Conservation (phyloP, 2,113 vertebrate species). For the Calyptommatus sinebrachiatus region DNA sequence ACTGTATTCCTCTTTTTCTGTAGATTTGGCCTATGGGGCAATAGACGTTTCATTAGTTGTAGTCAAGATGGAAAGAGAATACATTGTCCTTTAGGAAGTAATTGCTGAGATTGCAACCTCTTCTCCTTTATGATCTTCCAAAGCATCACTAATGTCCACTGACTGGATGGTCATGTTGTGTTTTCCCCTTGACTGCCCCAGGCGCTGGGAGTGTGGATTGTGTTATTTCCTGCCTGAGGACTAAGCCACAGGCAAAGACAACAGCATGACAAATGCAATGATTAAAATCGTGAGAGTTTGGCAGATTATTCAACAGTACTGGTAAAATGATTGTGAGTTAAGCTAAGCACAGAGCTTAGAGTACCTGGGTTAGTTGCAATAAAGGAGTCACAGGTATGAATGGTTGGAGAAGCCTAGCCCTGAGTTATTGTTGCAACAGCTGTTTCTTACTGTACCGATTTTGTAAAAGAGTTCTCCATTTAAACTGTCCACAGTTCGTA, state of each 20-base stretch:
- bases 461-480: too few relatives aligned
- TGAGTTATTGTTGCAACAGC: too few relatives aligned
- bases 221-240: not conserved
- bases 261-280: not conserved
- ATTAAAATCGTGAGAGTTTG: not conserved
- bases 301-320: too few relatives aligned
- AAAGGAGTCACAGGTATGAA: not conserved
- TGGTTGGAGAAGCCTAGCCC: too few relatives aligned
- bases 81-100: not conserved
- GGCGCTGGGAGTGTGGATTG: not conserved
- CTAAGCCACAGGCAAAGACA: not conserved
- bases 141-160: conserved; percentile 22
- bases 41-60: not conserved
- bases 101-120: not conserved
- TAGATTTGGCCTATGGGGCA: not conserved
- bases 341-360: not conserved
- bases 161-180: conserved; percentile 10
- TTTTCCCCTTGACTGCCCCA: conserved; percentile 15
- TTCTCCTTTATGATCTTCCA: not conserved
- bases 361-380: not conserved
- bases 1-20: not conserved
- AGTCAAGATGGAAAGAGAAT: not conserved
- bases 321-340: not conserved
- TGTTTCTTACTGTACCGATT: too few relatives aligned
- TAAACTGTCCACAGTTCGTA: too few relatives aligned